A percentile compares a stretch with the other conserved stretches of the same genome.
Conservation (phyloP, 2,797 vertebrate species). For the Capromys pilorides region DNA sequence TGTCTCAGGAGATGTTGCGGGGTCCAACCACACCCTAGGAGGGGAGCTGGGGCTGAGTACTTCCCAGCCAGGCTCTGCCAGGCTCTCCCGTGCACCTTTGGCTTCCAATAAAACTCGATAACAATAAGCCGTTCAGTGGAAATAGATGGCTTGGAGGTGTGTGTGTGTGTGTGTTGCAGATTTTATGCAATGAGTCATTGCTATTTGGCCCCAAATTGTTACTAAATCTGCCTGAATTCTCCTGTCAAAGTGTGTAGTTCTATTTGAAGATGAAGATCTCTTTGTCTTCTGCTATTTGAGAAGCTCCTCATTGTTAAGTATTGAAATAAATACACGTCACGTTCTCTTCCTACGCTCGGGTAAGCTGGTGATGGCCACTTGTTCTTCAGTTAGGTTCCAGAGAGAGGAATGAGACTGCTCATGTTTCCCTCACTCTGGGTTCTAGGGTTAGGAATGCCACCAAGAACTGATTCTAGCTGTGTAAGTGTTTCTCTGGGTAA, state of each 20-base stretch:
- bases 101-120: background rate
- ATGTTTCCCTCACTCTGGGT: background rate
- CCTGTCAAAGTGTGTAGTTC: background rate
- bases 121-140: background rate
- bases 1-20: background rate
- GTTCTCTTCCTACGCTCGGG: no score
- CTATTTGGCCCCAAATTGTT: background rate
- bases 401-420: background rate
- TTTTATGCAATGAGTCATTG: background rate
- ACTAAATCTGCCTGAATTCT: background rate
- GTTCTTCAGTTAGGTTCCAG: constrained; percentile 31
- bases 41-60: constrained; percentile 83
- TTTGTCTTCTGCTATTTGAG: constrained; percentile 35
- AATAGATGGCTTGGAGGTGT: background rate
- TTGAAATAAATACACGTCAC: no score
- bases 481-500: background rate
- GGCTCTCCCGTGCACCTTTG: background rate
- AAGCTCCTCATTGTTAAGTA: constrained; percentile 8
- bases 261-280: background rate
- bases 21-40: constrained; percentile 45
- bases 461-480: background rate
- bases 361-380: background rate
- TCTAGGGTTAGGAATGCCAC: background rate
- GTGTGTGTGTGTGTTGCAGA: background rate
- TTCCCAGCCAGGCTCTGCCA: constrained; percentile 58